Base-by-base conservation (phyloP, 1,140 invertebrate genomes). In the Zaprionus kolodkinae region DNA sequence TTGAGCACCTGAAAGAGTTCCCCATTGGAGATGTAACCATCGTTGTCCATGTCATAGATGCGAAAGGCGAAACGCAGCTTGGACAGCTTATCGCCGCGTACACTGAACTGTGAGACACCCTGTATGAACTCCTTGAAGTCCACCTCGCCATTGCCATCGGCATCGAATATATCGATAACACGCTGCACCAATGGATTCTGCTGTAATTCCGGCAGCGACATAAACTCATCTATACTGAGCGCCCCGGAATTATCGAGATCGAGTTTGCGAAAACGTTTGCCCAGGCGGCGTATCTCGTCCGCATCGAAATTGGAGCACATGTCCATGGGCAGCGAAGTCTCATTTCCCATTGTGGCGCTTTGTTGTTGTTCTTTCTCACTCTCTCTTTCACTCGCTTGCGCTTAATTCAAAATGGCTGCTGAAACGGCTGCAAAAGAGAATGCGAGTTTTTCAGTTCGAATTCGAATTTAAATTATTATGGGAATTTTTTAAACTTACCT, bases 41-140 rank as follows among this genome's bases (percentile, higher is more conserved):
- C 99, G 93, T 99, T 99, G 94, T 99, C 98, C 97, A 99, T 99
- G 93, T 99, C 99, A 93, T 99, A 99, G 93, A 99, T 99, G 93
- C 98, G 96, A 93, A 99, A 99, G 3, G 98, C 99, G 94, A 99
- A 99, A 91, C 97, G 95, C 83, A 99, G 94, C 94, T 99, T 99
- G 67, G 98, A 99, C 92, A 99, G 95, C 94, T 99, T 99, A 93
- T 99, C 98, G 40, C 99, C 98, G 94, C 99, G 99, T 50, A 99
- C 98, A 93, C 98, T 99, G 94, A 99, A 99, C 93, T 99, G 98
- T 65, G 98, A 99, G 59, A 99, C 98, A 62, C 98, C 98, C 94
- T 99, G 98, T 91, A 99, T 99, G 93, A 99, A 99, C 94, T 99
- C 99, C 95, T 95, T 94, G 94, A 96, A 95, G 79, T 95, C 94